Base-by-base conservation (phyloP, 2,888 invertebrate species). In the Incurvaria masculella region DNA sequence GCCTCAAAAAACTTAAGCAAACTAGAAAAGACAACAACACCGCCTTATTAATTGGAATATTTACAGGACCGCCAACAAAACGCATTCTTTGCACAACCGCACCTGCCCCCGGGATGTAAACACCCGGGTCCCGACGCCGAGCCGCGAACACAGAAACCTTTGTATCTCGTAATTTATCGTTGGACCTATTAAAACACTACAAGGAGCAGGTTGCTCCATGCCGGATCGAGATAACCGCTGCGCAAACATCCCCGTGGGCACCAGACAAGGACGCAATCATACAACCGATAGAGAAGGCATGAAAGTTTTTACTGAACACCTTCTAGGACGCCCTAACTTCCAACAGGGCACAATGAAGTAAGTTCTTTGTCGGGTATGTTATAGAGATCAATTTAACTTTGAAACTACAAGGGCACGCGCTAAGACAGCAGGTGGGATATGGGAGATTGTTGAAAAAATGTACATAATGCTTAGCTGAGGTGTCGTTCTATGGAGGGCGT, bases 191-290 rank as follows among this genome's bases (percentile, higher is more conserved):
- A 33, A 33, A 33, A 33, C 33, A 33, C 33, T 33, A 33, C 72
- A 73, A 73, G 75, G 75, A 73, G 74, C 66, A 57, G 33, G 33
- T n/a, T n/a, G n/a, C 43, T n/a, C 21, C 56, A 64, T 65, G 71
- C 74, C 73, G 69, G 75, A 69, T 73, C 73, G 62, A 68, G 75
- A 76, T 75, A 75, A 73, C 68, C 66, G 61, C 63, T 64, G 66
- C 64, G 66, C 67, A 72, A 75, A 76, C 76, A 73, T 74, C 75
- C 72, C 69, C n/a, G n/a, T n/a, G n/a, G n/a, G n/a, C n/a, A 68
- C 60, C 57, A 59, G 66, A 69, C 63, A 66, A 61, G 64, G 69
- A 69, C 62, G 62, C 61, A 64, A 64, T 65, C 62, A 64, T 66
- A 60, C 59, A 61, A 61, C 56, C 56, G 63, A 73, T 61, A 58